Evolutionary conservation across 1,140 invertebrate species (phyloP).

Genomic region (Nasonia vitripennis): DNA sequence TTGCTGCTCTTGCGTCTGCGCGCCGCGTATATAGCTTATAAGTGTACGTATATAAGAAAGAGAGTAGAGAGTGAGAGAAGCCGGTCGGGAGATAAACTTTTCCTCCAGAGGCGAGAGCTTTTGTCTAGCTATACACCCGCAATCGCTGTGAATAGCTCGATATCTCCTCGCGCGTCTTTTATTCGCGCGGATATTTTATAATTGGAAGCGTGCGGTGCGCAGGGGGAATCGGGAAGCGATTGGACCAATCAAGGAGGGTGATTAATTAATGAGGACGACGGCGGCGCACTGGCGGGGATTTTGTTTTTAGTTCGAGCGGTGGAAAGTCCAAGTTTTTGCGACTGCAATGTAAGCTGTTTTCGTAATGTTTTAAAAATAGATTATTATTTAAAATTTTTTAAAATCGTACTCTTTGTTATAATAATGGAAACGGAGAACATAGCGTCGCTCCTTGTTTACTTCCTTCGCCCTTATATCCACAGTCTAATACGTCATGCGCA

Average conservation of each 20-base stretch:
- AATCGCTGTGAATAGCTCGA: constrained; percentile 23
- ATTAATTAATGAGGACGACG: constrained; percentile 38
- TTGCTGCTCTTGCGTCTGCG: constrained; percentile 53
- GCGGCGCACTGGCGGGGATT: background rate
- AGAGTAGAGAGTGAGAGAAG: constrained; percentile 38
- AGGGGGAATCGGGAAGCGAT: constrained; percentile 7
- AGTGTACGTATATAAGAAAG: constrained; percentile 19
- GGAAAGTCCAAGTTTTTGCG: too few species aligned
- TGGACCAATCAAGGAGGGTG: constrained; percentile 19
- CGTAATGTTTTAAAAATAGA: too few species aligned
- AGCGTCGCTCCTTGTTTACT: background rate
- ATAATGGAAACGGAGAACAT: too few species aligned
- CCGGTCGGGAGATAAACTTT: constrained; percentile 35
- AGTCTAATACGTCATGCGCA: background rate
- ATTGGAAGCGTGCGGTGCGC: constrained; percentile 8
- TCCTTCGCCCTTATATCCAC: background rate
- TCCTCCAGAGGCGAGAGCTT: constrained; percentile 55
- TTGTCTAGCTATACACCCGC: constrained; percentile 59
- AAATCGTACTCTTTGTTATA: too few species aligned
- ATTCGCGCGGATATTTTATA: constrained; percentile 39
- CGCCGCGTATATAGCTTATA: constrained; percentile 23
- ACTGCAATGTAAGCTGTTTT: too few species aligned
- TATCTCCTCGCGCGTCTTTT: constrained; percentile 23
- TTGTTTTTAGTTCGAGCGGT: too few species aligned
- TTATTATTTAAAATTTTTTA: too few species aligned